Evolutionary conservation across 2,797 vertebrate genomes (phyloP), one percentile per base, ranked within the genome.

Genomic region (Phataginus tetradactyla): DNA sequence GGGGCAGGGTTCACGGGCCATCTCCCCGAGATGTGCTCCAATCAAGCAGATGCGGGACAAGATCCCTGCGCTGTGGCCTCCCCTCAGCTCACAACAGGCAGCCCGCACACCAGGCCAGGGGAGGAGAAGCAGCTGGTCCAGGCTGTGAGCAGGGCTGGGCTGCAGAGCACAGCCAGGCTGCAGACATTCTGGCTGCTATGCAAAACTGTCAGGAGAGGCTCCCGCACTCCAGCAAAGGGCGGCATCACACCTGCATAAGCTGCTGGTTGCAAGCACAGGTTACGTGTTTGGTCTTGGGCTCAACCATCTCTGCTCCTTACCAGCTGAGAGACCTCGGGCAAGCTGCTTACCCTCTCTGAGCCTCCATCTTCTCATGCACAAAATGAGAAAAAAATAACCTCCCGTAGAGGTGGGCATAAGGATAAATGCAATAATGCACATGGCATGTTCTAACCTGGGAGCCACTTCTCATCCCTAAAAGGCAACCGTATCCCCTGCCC

Each of bases 1-100:
- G 53, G 17, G 42, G 45, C 1, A 0, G 20, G 51, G 17, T 63
- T 6, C 3, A 0, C 0, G 7, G 61, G 27, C 61, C 21, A 3
- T 8, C 29, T 71, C 75, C 55, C 8, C 12, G 66, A 1, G 0
- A 18, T 1, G 66, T 29, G 32, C 81, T 0, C 21, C 42, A 2
- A 7, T 37, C 37, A 21, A 17, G 34, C 1, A 6, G 71, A n/a
- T 0, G 68, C 14, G 37, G 64, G 32, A 20, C 0, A 9, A 34
- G 32, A 53, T 45, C 45, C 45, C 45, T 45, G 45, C 45, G 11
- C 45, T 45, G 45, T 12, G 45, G 45, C 45, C 45, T 45, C 45
- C 45, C 45, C 45, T 11, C 45, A 45, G 45, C 45, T 45, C 45
- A 39, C 45, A 45, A 12, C 45, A 45, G 3, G 32, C 49, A 71